A percentile compares a stretch with the other conserved stretches of the same genome.
Evolutionary conservation across 2,113 vertebrate species (phyloP).

Genomic region (Perca schrenkii): DNA sequence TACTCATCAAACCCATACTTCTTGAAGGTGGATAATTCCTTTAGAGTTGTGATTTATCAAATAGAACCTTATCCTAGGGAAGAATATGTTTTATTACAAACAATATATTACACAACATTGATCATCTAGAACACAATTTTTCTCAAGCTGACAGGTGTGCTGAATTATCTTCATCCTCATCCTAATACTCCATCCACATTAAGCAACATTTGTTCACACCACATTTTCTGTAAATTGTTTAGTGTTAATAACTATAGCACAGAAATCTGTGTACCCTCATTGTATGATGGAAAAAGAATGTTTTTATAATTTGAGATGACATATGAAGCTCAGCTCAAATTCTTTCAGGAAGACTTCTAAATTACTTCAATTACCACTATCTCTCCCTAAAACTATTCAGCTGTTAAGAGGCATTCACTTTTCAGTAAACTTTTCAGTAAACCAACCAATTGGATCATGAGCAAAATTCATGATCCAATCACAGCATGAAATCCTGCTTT

Average conservation of each 20-base stretch:
- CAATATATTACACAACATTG: conserved; percentile 22
- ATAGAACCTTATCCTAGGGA: conserved; percentile 90
- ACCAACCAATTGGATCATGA: too few species aligned
- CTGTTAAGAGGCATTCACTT: too few species aligned
- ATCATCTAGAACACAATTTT: not conserved
- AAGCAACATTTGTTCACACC: conserved; percentile 6
- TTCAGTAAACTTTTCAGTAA: too few species aligned
- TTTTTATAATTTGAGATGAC: conserved; percentile 39
- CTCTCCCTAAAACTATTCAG: too few species aligned
- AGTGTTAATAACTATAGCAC: conserved; percentile 11
- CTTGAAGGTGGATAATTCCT: not conserved
- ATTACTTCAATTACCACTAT: too few species aligned
- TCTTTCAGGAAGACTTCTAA: too few species aligned
- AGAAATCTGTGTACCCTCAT: conserved; percentile 10
- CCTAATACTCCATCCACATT: conserved; percentile 16
- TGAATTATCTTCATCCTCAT: conserved; percentile 4
- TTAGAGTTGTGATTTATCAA: conserved; percentile 18
- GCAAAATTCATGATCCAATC: too few species aligned
- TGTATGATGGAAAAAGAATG: conserved; percentile 12
- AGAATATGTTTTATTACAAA: conserved; percentile 73
- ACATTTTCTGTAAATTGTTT: conserved; percentile 32
- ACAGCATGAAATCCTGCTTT: too few species aligned
- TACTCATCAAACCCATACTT: conserved; percentile 8
- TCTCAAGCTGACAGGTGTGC: conserved; percentile 15
- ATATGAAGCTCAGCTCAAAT: not conserved